Conservation (phyloP, 2,888 invertebrate genomes). For the Lordiphosa andalusiaca region DNA sequence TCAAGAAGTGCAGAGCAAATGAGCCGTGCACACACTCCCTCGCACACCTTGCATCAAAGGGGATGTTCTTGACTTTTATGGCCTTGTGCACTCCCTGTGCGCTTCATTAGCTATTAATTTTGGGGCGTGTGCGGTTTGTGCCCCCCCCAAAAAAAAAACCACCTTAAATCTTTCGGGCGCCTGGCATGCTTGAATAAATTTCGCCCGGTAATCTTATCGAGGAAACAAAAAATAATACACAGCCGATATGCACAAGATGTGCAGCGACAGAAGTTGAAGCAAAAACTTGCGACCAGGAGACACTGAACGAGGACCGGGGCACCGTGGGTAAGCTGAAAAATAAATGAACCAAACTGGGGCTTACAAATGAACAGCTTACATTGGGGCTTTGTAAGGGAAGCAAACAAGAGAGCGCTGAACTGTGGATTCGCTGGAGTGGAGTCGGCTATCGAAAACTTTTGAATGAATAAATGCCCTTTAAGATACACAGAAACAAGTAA, state of each 20-base stretch:
- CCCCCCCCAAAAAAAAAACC: conserved; percentile 15
- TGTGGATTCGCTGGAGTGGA: too few relatives aligned
- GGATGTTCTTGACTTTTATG: conserved; percentile 51
- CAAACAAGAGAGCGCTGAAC: too few relatives aligned
- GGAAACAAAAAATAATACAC: conserved; percentile 22
- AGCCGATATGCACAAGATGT: conserved; percentile 29
- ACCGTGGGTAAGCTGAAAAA: conserved; percentile 2
- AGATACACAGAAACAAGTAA: too few relatives aligned
- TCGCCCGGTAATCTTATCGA: conserved; percentile 21
- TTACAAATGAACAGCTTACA: too few relatives aligned
- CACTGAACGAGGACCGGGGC: background rate
- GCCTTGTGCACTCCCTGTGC: conserved; percentile 27
- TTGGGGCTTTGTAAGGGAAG: too few relatives aligned
- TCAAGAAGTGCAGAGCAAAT: conserved; percentile 42
- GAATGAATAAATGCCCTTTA: too few relatives aligned
- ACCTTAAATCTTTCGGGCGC: conserved; percentile 33
- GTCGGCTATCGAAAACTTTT: too few relatives aligned
- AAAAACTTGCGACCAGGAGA: background rate
- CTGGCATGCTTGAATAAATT: conserved; percentile 38
- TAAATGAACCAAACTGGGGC: background rate
- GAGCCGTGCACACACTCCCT: conserved; percentile 44
- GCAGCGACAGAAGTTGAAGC: conserved; percentile 16
- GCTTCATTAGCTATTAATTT: conserved; percentile 67
- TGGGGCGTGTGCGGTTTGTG: conserved; percentile 19
- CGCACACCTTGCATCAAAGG: background rate